A percentile compares a stretch with the other conserved stretches of the same genome.
These are phyloP conservation scores for Atlantisia rogersi DNA, from an alignment of 2,113 vertebrate genomes.

Conservation along the genomic window DNA sequence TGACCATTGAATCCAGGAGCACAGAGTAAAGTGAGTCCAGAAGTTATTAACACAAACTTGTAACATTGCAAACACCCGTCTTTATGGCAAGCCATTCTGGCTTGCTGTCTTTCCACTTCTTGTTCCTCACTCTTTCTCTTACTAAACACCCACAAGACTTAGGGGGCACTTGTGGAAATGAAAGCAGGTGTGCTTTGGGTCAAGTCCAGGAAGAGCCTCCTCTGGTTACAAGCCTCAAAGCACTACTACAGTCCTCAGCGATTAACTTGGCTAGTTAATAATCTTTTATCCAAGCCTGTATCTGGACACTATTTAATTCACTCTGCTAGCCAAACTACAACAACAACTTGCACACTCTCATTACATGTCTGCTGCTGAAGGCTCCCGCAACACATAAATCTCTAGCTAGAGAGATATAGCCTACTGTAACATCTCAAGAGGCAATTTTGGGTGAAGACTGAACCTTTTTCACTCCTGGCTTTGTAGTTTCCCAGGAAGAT, in stretches of 20 bases:
- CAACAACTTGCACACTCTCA: background rate
- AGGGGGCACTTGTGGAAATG: background rate
- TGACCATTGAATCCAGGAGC: background rate
- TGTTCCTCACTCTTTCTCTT: background rate
- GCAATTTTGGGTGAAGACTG: background rate
- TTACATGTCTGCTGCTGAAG: background rate
- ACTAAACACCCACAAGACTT: background rate
- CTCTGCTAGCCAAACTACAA: background rate
- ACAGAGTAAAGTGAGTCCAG: background rate
- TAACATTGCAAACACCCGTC: rapidly evolving
- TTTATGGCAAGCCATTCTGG: background rate
- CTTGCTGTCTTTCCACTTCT: background rate
- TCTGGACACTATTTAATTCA: background rate
- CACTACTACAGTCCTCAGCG: background rate
- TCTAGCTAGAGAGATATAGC: background rate
- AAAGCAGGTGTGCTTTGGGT: background rate
- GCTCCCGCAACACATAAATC: background rate
- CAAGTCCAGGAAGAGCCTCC: background rate
- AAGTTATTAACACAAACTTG: background rate
- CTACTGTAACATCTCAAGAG: background rate
- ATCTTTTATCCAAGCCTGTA: background rate
- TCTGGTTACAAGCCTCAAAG: background rate
- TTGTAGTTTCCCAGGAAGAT: background rate
- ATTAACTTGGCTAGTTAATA: background rate
- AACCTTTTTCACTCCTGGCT: background rate